These are phyloP conservation scores for Colletes gigas DNA, from an alignment of 1,140 invertebrate genomes.

Conservation along the genomic window DNA sequence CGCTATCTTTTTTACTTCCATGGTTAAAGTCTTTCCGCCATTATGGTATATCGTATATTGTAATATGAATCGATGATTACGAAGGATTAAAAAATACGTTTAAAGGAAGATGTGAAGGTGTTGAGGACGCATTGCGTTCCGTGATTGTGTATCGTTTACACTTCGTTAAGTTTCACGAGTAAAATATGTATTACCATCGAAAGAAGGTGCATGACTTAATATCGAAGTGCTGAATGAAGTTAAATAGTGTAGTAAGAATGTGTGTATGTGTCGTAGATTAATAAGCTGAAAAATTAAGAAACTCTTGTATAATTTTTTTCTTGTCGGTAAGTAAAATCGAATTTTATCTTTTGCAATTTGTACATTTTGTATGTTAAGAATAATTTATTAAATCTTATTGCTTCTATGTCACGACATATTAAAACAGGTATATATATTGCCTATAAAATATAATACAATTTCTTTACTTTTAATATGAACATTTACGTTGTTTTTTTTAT, in stretches of 20 bases:
- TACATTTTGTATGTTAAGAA: neutral
- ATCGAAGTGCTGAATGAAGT: conserved; percentile 17
- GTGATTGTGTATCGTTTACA: conserved; percentile 10
- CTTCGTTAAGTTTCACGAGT: conserved; percentile 20
- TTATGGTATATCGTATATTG: conserved; percentile 30
- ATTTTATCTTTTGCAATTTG: neutral
- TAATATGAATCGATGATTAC: conserved; percentile 25
- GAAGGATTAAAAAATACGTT: conserved; percentile 11
- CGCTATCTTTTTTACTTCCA: conserved; percentile 30
- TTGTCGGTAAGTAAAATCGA: conserved; percentile 15
- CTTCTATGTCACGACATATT: neutral
- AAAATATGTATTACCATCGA: conserved; percentile 4
- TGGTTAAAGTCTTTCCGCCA: conserved; percentile 36
- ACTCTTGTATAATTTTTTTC: conserved; percentile 18
- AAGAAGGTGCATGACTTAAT: conserved; percentile 12
- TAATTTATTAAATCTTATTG: neutral
- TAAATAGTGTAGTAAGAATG: conserved; percentile 27
- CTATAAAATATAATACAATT: neutral
- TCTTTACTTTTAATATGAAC: neutral
- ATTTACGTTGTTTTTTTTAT: neutral
- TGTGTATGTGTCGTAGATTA: conserved; percentile 24
- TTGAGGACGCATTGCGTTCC: neutral
- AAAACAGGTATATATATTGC: neutral
- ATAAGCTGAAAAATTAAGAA: conserved; percentile 24
- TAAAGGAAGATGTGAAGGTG: conserved; percentile 33